phyloP scores from a whole-genome alignment of 2,113 vertebrate species.

The Illadopsis cleaveri region DNA sequence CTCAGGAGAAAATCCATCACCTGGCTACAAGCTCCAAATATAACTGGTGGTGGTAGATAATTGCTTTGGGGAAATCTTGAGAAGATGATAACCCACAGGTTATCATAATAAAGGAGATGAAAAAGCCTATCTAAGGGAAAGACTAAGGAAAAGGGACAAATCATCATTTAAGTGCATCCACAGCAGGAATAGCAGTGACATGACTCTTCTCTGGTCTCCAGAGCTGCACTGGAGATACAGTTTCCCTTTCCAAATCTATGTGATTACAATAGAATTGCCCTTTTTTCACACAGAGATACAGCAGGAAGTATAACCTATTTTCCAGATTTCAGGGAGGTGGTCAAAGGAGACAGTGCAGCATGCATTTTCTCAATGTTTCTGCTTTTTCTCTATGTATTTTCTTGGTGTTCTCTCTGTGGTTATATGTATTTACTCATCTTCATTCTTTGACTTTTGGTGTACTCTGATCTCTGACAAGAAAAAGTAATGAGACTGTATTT shows the following conservation, averaged over 20 bases:
- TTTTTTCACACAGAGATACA: background rate
- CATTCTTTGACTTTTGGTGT: background rate
- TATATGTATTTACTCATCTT: background rate
- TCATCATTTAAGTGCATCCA: background rate
- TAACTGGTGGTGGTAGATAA: background rate
- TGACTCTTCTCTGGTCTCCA: background rate
- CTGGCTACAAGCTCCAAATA: background rate
- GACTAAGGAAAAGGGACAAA: background rate
- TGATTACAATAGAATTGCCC: background rate
- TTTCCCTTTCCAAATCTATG: background rate
- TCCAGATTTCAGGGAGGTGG: background rate
- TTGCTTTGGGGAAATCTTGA: background rate
- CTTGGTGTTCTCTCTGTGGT: background rate
- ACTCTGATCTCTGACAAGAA: background rate
- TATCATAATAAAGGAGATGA: no score
- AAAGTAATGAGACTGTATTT: background rate
- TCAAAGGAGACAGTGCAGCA: background rate
- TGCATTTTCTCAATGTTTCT: background rate
- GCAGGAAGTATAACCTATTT: background rate
- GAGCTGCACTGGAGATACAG: background rate
- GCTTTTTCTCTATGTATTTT: background rate
- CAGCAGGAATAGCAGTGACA: background rate
- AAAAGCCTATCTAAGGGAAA: background rate
- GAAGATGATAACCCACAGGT: background rate
- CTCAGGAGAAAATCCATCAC: background rate